phyloP scores from a whole-genome alignment of 1,140 invertebrate species.

The Drosophila serrata region DNA sequence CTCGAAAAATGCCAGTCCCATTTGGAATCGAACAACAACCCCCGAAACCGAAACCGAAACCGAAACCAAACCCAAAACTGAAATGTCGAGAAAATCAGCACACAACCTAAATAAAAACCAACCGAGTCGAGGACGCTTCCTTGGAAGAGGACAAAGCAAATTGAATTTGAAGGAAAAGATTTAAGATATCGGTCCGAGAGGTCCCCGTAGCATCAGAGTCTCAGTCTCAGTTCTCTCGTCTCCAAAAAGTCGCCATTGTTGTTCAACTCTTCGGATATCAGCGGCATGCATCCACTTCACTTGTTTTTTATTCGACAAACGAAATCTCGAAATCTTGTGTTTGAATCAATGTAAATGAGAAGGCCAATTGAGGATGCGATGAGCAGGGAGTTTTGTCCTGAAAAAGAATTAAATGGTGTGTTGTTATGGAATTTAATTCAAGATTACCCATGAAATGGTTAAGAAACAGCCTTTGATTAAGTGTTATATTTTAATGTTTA shows the following conservation, averaged over 20 bases:
- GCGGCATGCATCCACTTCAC: slow-evolving; percentile 18
- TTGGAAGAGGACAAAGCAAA: slow-evolving; percentile 56
- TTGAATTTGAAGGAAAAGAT: slow-evolving; percentile 66
- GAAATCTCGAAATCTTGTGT: slow-evolving; percentile 7
- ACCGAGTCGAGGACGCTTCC: slow-evolving; percentile 33
- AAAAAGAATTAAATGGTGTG: background rate
- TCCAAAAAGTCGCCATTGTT: slow-evolving; percentile 47
- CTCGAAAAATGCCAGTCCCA: slow-evolving; percentile 28
- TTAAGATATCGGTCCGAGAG: slow-evolving; percentile 46
- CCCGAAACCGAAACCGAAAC: slow-evolving; percentile 14
- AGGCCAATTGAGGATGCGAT: slow-evolving; percentile 5
- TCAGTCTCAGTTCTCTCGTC: background rate
- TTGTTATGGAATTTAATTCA: background rate
- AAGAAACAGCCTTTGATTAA: background rate
- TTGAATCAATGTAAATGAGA: slow-evolving; percentile 32
- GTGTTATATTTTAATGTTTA: no score
- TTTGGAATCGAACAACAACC: slow-evolving; percentile 55
- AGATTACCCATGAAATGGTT: background rate
- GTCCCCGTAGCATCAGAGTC: background rate
- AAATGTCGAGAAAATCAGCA: slow-evolving; percentile 43
- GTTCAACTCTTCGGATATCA: slow-evolving; percentile 31
- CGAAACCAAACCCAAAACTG: slow-evolving; percentile 20
- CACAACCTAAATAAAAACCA: slow-evolving; percentile 35
- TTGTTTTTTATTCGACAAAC: slow-evolving; percentile 14
- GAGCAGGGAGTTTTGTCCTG: background rate